Evolutionary conservation across 2,888 invertebrate genomes (phyloP).

Genomic region (Dynastes hyllus): DNA sequence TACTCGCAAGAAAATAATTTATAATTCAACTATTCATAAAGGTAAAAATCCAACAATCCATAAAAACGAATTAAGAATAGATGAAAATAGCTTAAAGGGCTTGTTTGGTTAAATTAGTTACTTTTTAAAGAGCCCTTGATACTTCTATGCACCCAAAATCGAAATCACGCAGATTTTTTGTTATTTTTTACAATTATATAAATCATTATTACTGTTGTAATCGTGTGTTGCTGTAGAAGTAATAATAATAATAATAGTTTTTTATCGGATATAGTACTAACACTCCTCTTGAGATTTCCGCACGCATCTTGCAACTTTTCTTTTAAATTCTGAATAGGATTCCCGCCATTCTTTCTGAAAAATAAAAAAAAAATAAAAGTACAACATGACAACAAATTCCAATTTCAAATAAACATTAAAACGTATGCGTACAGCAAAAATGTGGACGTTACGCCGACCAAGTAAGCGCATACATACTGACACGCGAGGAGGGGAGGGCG

Average conservation of each 20-base stretch:
- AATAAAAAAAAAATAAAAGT: neutral
- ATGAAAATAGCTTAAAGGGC: conserved; percentile 20
- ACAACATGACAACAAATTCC: neutral
- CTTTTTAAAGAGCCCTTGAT: conserved; percentile 26
- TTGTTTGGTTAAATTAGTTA: neutral
- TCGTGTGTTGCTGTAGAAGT: conserved; percentile 36
- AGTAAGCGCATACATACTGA: too few species aligned
- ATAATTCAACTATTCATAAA: conserved; percentile 31
- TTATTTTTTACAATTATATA: conserved; percentile 42
- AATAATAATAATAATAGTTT: conserved; percentile 41
- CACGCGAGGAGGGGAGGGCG: too few species aligned
- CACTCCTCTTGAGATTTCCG: conserved; percentile 99
- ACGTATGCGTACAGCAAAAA: too few species aligned
- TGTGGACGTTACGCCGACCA: too few species aligned
- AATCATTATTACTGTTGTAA: conserved; percentile 42
- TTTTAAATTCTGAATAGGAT: conserved; percentile 96
- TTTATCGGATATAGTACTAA: conserved; percentile 78
- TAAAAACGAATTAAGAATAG: conserved; percentile 31
- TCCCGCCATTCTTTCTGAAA: conserved; percentile 99
- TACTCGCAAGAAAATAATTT: conserved; percentile 34
- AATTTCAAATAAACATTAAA: neutral
- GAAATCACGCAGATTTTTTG: conserved; percentile 36
- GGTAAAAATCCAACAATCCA: conserved; percentile 23
- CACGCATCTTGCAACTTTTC: conserved; percentile 98
- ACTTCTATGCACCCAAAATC: conserved; percentile 37